A percentile compares a stretch with the other conserved stretches of the same genome.
These are phyloP conservation scores for Coelinius sp. DNA, from an alignment of 2,888 invertebrate species.

Conservation along the genomic window DNA sequence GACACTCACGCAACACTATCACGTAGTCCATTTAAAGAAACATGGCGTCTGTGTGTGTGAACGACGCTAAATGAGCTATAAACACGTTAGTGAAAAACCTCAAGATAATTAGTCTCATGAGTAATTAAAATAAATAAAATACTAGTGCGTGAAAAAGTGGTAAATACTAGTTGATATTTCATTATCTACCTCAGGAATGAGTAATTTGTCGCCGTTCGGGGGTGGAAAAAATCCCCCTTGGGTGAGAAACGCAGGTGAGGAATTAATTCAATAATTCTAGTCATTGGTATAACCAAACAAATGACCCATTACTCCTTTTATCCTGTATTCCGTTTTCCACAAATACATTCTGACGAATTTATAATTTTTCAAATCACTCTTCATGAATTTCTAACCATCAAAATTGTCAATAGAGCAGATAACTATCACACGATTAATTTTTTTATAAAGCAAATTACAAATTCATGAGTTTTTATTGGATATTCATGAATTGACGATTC, in stretches of 20 bases:
- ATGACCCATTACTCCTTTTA: neutral
- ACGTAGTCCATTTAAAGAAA: constrained; percentile 45
- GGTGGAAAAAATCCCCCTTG: constrained; percentile 88
- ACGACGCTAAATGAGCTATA: constrained; percentile 58
- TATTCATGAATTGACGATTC: neutral
- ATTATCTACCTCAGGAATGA: constrained; percentile 63
- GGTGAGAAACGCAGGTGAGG: constrained; percentile 76
- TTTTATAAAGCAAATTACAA: neutral
- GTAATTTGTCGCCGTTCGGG: constrained; percentile 74
- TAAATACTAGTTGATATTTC: constrained; percentile 6
- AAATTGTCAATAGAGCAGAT: neutral
- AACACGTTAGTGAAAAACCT: constrained; percentile 18
- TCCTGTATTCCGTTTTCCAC: neutral
- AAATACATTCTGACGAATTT: too few species aligned
- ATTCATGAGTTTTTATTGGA: neutral
- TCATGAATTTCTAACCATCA: neutral
- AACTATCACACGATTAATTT: neutral
- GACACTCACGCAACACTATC: too few species aligned
- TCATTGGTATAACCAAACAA: constrained; percentile 15
- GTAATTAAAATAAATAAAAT: neutral
- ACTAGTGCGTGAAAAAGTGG: neutral
- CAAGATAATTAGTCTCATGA: constrained; percentile 1
- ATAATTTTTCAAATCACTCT: too few species aligned
- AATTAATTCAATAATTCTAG: neutral
- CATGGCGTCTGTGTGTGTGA: constrained; percentile 64